Base-by-base conservation (phyloP, 2,113 vertebrate genomes). In the Lophotis ruficrista region DNA sequence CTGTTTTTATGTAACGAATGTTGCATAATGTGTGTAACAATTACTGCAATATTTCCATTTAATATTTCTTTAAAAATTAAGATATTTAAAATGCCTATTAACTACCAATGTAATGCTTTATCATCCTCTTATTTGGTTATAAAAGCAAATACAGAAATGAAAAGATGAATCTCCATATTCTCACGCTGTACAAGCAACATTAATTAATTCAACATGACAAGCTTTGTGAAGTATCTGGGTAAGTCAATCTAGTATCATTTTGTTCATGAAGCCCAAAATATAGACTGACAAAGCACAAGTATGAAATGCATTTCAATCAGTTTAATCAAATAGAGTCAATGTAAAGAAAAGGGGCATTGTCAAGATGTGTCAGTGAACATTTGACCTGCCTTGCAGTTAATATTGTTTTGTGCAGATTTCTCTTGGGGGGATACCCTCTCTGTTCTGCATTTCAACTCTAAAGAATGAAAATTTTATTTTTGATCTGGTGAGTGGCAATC, bases 311-410 rank as follows among this genome's bases (percentile, higher is more conserved):
- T 96, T 96, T 96, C 96, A 96, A 97, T 96, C 94, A 91, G 80
- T 96, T 96, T 95, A 96, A 94, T 97, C 96, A 96, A 95, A 95
- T 82, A 75, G 91, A 96, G 94, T 96, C 89, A 96, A 89, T 87
- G 94, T 95, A 95, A 96, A 95, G 95, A 93, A 96, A 89, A 95
- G 81, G 87, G 96, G 95, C 95, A 96, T 94, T 95, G 96, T 97
- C 95, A 96, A 94, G 96, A 97, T 78, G 94, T 95, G 96, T 93
- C 96, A 97, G 94, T 96, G 94, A 95, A 96, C 91, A 95, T 97
- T 94, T 94, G 96, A 96, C 95, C 95, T 94, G 83, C 94, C 92
- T 96, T 76, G 83, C 81, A 96, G 92, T 96, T 92, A 94, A 92
- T 89, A 87, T 37, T 90, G 87, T 87, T 96, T 92, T 79, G 83